These are phyloP conservation scores for Pocillopora damicornis DNA, from an alignment of 64 coral and sea anemone species.

Conservation along the genomic window DNA sequence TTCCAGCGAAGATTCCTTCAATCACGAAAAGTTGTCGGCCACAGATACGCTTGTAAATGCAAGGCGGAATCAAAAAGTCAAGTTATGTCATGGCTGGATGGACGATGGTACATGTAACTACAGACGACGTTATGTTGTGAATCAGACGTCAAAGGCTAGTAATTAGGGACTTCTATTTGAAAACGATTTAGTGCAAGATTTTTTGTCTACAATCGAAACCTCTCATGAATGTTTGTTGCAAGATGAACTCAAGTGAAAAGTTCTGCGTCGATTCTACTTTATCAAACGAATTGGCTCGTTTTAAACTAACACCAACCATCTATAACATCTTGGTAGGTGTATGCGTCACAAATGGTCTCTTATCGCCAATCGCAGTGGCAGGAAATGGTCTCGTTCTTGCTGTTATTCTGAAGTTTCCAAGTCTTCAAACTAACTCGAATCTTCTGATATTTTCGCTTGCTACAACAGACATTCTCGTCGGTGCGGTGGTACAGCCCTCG, in stretches of 20 bases:
- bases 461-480: conserved; percentile 24
- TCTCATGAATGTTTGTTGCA: not conserved
- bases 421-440: conserved; percentile 23
- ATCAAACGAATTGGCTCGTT: conserved; percentile 24
- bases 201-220: too few species aligned
- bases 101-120: too few species aligned
- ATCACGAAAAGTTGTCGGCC: too few species aligned
- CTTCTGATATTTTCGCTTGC: conserved; percentile 27
- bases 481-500: conserved; percentile 23
- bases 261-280: conserved; percentile 27
- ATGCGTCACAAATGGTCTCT: conserved; percentile 19
- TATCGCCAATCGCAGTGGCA: conserved; percentile 5
- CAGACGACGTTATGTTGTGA: too few species aligned
- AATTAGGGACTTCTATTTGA: too few species aligned
- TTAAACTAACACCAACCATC: conserved; percentile 2
- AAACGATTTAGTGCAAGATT: too few species aligned
- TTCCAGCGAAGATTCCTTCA: too few species aligned
- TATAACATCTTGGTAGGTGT: not conserved
- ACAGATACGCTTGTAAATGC: too few species aligned
- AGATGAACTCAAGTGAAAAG: conserved; percentile 29
- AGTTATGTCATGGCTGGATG: too few species aligned
- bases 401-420: conserved; percentile 8
- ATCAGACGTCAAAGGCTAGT: too few species aligned
- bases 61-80: too few species aligned
- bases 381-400: conserved; percentile 4